Evolutionary conservation across 2,888 invertebrate genomes (phyloP), one percentile per base, ranked within the genome.

Genomic region (Neuroscelio doddi): DNA sequence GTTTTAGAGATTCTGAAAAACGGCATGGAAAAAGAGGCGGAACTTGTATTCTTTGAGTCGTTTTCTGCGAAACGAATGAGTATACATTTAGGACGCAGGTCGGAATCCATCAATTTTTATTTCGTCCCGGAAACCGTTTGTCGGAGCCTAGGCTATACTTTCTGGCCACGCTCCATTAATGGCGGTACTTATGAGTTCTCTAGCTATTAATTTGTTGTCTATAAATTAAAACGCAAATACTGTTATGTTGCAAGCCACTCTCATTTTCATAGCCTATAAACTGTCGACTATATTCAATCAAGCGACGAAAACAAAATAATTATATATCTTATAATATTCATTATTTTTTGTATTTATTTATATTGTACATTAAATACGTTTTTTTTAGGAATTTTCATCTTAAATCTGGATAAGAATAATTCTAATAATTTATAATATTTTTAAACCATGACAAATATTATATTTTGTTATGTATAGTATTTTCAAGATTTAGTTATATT

Each of bases 61-160:
- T 14, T 3, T 58, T 51, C 51, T 15, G 26, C 50, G 58, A 51
- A 58, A 10, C 32, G 17, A 10, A 29, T 24, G 45, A 21, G n/a
- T 21, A 27, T 14, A 10, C 38, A 38, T 39, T 56, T 62, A 46
- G 46, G 32, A 15, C 14, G 9, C 69, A 69, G 64, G 57, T 49
- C 50, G 59, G 68, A 69, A 69, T 73, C 74, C 74, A 77, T 79
- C 77, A 76, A 77, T 71, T 78, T 76, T 76, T 72, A 72, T 69
- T 72, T 36, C 74, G 73, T 69, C 70, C 70, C 71, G 76, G 62
- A 75, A 74, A 72, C 71, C 67, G 70, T 72, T 74, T 65, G 55
- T 45, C 55, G 68, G 38, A 68, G 68, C 69, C 69, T 63, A 68
- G 62, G 64, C 67, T 65, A 68, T 61, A 53, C 58, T 64, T 63